Evolutionary conservation across 2,888 invertebrate genomes (phyloP).

Genomic region (Tillus elongatus): DNA sequence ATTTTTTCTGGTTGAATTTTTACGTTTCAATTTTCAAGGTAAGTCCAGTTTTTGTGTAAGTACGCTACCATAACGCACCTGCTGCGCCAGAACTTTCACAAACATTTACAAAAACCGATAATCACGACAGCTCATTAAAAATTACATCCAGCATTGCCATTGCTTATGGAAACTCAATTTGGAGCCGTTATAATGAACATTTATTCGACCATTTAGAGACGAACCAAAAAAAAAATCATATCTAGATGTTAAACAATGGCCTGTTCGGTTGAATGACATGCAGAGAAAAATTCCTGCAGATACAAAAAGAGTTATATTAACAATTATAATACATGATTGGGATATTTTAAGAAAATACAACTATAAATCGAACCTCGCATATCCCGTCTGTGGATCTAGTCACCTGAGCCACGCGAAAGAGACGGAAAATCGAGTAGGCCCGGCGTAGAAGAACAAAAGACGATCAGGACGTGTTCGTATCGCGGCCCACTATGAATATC

Average conservation of each 20-base stretch:
- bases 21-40: too few relatives aligned
- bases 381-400: constrained; percentile 14
- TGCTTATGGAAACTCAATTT: too few relatives aligned
- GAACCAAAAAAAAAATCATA: too few relatives aligned
- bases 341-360: constrained; percentile 35
- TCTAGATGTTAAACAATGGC: constrained; percentile 8
- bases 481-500: constrained; percentile 31
- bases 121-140: too few relatives aligned
- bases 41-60: too few relatives aligned
- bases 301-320: constrained; percentile 30
- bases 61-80: too few relatives aligned
- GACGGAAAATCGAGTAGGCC: not conserved
- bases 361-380: constrained; percentile 30
- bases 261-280: constrained; percentile 8
- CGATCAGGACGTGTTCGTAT: constrained; percentile 19
- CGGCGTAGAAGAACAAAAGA: constrained; percentile 15
- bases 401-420: not conserved
- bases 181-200: too few relatives aligned
- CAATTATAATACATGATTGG: constrained; percentile 38
- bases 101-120: too few relatives aligned
- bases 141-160: too few relatives aligned
- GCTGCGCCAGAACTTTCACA: too few relatives aligned
- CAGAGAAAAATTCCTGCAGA: constrained; percentile 22
- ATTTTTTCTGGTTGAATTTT: too few relatives aligned
- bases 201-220: too few relatives aligned